A percentile compares a stretch with the other conserved stretches of the same genome.
Conservation (phyloP, 2,113 vertebrate genomes). For the Nesoenas mayeri region DNA sequence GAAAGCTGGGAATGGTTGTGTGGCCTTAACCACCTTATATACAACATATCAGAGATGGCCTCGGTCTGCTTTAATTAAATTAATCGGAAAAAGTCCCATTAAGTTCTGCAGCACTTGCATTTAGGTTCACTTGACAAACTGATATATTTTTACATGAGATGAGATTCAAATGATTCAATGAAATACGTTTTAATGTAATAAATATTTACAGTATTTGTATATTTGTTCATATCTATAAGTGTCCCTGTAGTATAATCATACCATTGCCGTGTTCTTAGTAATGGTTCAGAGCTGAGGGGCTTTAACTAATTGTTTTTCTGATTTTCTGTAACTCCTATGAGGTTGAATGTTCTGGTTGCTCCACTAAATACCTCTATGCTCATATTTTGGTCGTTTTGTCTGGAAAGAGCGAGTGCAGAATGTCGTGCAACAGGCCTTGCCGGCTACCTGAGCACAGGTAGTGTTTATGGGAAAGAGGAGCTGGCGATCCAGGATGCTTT, state of each 20-base stretch:
- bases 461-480: constrained; percentile 19
- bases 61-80: not conserved
- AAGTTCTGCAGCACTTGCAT: not conserved
- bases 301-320: not conserved
- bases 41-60: not conserved
- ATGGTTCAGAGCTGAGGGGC: not conserved
- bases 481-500: constrained; percentile 54
- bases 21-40: not conserved
- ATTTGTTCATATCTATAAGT: not conserved
- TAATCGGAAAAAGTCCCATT: not conserved
- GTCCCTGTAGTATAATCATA: not conserved
- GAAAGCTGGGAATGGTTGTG: not conserved
- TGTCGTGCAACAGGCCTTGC: constrained; percentile 45
- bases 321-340: not conserved
- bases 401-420: constrained; percentile 61
- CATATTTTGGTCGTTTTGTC: constrained; percentile 63
- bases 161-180: not conserved
- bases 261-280: not conserved
- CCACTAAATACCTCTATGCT: constrained; percentile 44
- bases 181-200: not conserved
- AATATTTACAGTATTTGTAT: not conserved
- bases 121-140: not conserved
- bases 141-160: not conserved
- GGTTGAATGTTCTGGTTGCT: constrained; percentile 32
- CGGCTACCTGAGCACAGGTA: constrained; percentile 32